Percentiles rank a stretch among this genome's conserved stretches.
These are phyloP conservation scores for Agonopterix heracliana DNA, from an alignment of 2,888 invertebrate species.

Conservation along the genomic window DNA sequence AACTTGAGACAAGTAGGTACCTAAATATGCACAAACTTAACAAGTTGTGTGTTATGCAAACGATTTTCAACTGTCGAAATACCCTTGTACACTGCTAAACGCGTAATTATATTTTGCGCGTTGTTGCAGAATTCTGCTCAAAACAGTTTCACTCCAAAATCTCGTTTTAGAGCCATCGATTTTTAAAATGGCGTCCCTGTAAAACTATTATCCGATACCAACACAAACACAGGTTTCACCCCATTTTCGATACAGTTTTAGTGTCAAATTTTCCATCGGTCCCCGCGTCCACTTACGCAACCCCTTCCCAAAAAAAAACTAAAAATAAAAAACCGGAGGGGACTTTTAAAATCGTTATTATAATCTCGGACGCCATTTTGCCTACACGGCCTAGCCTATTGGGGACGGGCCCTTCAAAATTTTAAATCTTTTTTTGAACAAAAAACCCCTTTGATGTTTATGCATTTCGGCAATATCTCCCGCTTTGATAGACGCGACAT, in stretches of 20 bases:
- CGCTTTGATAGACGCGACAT: constrained; percentile 63
- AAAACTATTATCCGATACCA: constrained; percentile 13
- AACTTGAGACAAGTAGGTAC: no score
- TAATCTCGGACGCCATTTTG: constrained; percentile 74
- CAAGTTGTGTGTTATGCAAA: no score
- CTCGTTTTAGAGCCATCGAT: background rate
- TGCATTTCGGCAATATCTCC: constrained; percentile 71
- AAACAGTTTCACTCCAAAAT: no score
- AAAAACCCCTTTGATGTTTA: constrained; percentile 72
- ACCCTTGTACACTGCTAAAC: no score
- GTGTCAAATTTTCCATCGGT: constrained; percentile 62
- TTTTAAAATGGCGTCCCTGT: constrained; percentile 5
- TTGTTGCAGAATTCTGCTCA: no score
- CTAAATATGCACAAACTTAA: no score
- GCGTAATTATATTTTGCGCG: no score
- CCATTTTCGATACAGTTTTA: constrained; percentile 57
- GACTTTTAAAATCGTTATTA: constrained; percentile 75
- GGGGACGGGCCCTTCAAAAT: constrained; percentile 71
- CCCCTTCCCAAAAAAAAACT: constrained; percentile 58
- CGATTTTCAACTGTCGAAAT: no score
- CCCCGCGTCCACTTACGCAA: constrained; percentile 65
- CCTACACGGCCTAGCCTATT: constrained; percentile 17
- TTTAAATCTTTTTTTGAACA: constrained; percentile 67
- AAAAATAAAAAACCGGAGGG: constrained; percentile 59
- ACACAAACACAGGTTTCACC: constrained; percentile 49